Percentiles rank a stretch among this genome's conserved stretches.
phyloP scores from a whole-genome alignment of 2,113 vertebrate species.

The Calypte anna region DNA sequence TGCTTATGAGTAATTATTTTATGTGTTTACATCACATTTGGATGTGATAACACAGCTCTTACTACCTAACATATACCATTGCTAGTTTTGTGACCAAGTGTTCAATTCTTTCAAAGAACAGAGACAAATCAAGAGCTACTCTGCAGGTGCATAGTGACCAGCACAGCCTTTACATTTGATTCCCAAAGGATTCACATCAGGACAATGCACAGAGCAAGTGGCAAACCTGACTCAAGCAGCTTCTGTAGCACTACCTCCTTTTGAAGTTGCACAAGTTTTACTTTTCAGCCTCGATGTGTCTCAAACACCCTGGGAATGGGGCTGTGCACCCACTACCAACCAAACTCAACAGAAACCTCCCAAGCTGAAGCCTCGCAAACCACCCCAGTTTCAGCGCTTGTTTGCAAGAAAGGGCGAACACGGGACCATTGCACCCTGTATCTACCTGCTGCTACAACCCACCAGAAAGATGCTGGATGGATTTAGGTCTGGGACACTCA shows the following conservation, averaged over 20 bases:
- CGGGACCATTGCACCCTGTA: too few species aligned
- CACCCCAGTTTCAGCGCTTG: fast-evolving
- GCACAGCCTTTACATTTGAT: background rate
- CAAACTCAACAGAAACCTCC: background rate
- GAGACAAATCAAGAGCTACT: background rate
- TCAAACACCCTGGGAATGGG: background rate
- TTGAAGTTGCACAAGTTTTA: background rate
- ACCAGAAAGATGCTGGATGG: background rate
- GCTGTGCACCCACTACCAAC: background rate
- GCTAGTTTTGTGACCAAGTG: background rate
- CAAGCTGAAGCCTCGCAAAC: background rate
- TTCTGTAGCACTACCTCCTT: background rate
- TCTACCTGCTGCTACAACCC: background rate
- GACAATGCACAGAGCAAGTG: background rate
- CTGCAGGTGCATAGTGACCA: background rate
- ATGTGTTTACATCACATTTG: background rate
- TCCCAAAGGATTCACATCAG: background rate
- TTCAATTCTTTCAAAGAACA: background rate
- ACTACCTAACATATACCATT: background rate
- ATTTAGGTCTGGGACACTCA: background rate
- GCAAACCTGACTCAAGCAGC: background rate
- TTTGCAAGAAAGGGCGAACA: too few species aligned
- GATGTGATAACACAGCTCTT: background rate
- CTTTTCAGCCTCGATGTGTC: background rate
- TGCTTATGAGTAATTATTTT: background rate